These are phyloP conservation scores for Oryzias javanicus DNA, from an alignment of 2,113 vertebrate species.

Conservation along the genomic window DNA sequence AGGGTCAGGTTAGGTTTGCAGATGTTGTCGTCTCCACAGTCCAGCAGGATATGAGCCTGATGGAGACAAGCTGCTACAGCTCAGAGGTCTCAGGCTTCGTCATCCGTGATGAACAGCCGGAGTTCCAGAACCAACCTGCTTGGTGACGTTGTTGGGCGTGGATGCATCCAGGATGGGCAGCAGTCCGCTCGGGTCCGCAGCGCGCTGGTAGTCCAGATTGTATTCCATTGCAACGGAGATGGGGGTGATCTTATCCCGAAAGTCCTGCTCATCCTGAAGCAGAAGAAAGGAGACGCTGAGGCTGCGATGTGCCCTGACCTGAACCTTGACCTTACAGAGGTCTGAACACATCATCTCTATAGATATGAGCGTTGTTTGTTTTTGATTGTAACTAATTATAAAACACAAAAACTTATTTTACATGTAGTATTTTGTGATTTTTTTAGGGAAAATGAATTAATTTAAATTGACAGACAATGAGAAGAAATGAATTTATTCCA, in stretches of 20 bases:
- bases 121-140: slow-evolving; percentile 79
- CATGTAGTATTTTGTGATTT: too few relatives aligned
- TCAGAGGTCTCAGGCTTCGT: too few relatives aligned
- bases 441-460: too few relatives aligned
- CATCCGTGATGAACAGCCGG: too few relatives aligned
- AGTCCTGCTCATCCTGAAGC: slow-evolving; percentile 90
- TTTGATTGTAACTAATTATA: too few relatives aligned
- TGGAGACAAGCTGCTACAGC: background rate
- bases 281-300: background rate
- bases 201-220: slow-evolving; percentile 83
- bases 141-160: slow-evolving; percentile 86
- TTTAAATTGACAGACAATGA: too few relatives aligned
- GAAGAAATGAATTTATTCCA: too few relatives aligned
- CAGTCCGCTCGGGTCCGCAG: slow-evolving; percentile 83
- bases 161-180: slow-evolving; percentile 88
- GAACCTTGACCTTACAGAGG: background rate
- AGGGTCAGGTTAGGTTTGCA: slow-evolving; percentile 91
- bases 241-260: slow-evolving; percentile 95
- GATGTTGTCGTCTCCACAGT: slow-evolving; percentile 94
- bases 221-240: slow-evolving; percentile 95
- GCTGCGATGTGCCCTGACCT: background rate
- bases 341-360: too few relatives aligned
- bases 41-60: slow-evolving; percentile 92
- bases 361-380: too few relatives aligned
- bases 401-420: too few relatives aligned